Base-by-base conservation (phyloP, 2,113 vertebrate species). In the Notiomystis cincta region DNA sequence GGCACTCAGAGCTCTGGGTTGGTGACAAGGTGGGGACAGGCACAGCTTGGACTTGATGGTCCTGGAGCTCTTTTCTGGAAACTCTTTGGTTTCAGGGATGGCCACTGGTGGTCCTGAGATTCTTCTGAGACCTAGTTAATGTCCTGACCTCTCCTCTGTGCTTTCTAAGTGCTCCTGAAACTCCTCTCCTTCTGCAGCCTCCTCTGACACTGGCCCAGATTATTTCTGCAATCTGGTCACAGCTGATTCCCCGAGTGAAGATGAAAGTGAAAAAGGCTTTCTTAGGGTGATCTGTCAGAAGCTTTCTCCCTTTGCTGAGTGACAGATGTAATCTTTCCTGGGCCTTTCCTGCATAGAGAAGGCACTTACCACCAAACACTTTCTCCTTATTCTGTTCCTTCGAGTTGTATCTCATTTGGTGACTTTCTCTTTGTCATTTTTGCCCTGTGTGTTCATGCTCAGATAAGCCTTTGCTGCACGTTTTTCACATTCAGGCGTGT, bases 171-270 rank as follows among this genome's bases (percentile, higher is more conserved):
- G 11, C 64, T 90, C 42, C 27, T 31, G 67, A 71, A 89, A 23
- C 47, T 64, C 69, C 38, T 56, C 65, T 60, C 40, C 53, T 66
- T 3, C 67, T 42, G 73, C 73, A 92, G 82, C 42, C 91, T 90
- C 23, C 77, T 93, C 82, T 50, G 60, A 61, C 72, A 15, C 93
- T 25, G 82, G 60, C 71, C 89, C 42, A n/a, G 93, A 87, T 87
- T 81, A 89, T 87, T 95, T 96, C 19, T 93, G 89, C 96, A 95
- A 64, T 95, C 86, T 90, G 91, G 90, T 90, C 94, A 75, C 82
- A 93, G 82, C 92, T 89, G 94, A 96, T 92, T 93, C 93, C 86
- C 0, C 0, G 64, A 40, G 93, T 0, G 0, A 87, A 93, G 94
- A 90, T 81, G 86, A 95, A 95, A 97, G 86, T 51, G 7, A 86